phyloP scores from a whole-genome alignment of 2,888 invertebrate genomes.

The Cephus sareptanus region DNA sequence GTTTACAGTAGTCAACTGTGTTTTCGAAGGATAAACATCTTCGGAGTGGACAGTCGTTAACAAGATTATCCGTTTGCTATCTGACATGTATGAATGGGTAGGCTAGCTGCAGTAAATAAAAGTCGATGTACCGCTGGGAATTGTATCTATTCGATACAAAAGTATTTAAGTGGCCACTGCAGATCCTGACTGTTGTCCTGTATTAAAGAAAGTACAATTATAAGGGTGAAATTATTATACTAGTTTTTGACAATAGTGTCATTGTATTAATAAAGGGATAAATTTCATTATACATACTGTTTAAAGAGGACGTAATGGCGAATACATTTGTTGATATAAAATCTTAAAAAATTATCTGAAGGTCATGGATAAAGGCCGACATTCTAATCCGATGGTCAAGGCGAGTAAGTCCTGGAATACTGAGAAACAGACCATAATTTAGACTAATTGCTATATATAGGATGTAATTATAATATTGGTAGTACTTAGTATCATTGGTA shows the following conservation, averaged over 20 bases:
- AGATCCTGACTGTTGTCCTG: background rate
- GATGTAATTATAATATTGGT: background rate
- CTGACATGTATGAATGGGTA: constrained; percentile 44
- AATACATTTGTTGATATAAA: background rate
- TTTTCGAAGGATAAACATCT: background rate
- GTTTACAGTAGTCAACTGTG: background rate
- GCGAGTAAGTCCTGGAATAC: background rate
- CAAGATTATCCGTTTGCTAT: constrained; percentile 42
- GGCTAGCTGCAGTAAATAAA: constrained; percentile 24
- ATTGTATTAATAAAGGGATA: background rate
- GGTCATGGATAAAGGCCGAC: background rate
- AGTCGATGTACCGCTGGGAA: constrained; percentile 11
- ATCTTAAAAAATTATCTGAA: background rate
- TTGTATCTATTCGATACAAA: background rate
- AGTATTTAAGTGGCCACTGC: background rate
- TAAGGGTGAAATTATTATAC: background rate
- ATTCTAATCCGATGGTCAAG: background rate
- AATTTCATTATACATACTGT: background rate
- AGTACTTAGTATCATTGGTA: too few relatives aligned
- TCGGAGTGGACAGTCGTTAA: constrained; percentile 28
- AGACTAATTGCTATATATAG: background rate
- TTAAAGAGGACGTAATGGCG: background rate
- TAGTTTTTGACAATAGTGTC: background rate
- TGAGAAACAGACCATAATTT: background rate
- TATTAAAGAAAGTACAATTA: background rate